phyloP scores from a whole-genome alignment of 2,888 invertebrate species.

The Ennomos erosarius region DNA sequence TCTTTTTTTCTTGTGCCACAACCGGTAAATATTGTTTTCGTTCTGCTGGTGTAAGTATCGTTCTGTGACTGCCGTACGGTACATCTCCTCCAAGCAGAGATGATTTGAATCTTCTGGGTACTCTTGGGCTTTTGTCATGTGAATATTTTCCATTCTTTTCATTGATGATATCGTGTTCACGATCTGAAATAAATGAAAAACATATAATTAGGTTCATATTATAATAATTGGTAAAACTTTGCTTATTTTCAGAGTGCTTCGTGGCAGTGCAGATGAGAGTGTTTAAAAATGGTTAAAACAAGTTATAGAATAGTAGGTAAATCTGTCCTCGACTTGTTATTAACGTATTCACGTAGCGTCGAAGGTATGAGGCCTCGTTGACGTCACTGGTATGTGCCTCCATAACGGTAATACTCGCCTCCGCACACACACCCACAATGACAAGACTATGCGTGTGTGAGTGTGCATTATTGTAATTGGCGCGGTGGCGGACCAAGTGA shows the following conservation, averaged over 20 bases:
- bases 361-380: conserved; percentile 78
- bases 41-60: conserved; percentile 92
- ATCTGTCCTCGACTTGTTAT: conserved; percentile 66
- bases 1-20: conserved; percentile 85
- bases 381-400: conserved; percentile 84
- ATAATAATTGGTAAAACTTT: too few species aligned
- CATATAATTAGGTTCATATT: neutral
- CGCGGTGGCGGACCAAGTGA: conserved; percentile 63
- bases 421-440: conserved; percentile 62
- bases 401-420: conserved; percentile 84
- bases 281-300: conserved; percentile 21
- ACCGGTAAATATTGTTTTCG: conserved; percentile 90
- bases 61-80: conserved; percentile 91
- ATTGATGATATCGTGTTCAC: conserved; percentile 82
- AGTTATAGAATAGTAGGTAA: conserved; percentile 49
- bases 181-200: conserved; percentile 73
- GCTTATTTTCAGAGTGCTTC: too few species aligned
- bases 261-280: neutral
- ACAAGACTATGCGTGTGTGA: conserved; percentile 51
- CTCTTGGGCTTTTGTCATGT: conserved; percentile 72
- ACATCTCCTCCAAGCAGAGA: conserved; percentile 93
- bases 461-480: conserved; percentile 70
- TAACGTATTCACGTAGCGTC: conserved; percentile 78
- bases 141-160: conserved; percentile 65
- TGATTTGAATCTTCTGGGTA: conserved; percentile 89